Evolutionary conservation across 2,888 invertebrate species (phyloP).

Genomic region (Erebia epiphron): DNA sequence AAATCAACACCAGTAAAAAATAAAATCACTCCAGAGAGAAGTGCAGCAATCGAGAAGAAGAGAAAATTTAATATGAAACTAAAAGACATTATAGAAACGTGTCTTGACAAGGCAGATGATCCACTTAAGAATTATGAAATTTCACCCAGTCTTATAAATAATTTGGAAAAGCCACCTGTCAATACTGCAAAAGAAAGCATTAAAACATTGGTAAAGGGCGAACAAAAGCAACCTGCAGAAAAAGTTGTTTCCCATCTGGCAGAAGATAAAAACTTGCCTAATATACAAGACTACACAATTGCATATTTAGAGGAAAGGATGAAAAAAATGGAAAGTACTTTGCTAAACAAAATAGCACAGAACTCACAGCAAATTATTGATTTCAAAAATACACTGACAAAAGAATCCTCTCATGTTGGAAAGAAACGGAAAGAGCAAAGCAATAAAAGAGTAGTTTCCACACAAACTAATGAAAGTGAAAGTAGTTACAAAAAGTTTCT

Average conservation of each 20-base stretch:
- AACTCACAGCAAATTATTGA: constrained; percentile 64
- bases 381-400: constrained; percentile 48
- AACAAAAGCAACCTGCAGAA: constrained; percentile 18
- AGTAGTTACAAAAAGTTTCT: constrained; percentile 60
- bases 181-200: not conserved
- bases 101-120: constrained; percentile 53
- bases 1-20: constrained; percentile 44
- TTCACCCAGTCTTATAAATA: not conserved
- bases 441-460: constrained; percentile 45
- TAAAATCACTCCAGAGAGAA: constrained; percentile 62
- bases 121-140: constrained; percentile 23
- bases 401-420: constrained; percentile 39
- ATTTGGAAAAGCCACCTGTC: not conserved
- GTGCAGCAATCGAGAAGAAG: constrained; percentile 68
- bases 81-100: constrained; percentile 65
- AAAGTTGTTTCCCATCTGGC: constrained; percentile 34
- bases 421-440: constrained; percentile 23
- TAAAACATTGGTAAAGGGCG: not conserved
- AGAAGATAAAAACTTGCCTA: constrained; percentile 46
- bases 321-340: constrained; percentile 63
- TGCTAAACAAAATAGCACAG: constrained; percentile 67
- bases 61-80: constrained; percentile 73
- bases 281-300: constrained; percentile 52
- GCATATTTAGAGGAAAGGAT: constrained; percentile 63
- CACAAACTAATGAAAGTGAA: constrained; percentile 55